Base-by-base conservation (phyloP, 2,888 invertebrate species). In the Sarcophaga variegata region DNA sequence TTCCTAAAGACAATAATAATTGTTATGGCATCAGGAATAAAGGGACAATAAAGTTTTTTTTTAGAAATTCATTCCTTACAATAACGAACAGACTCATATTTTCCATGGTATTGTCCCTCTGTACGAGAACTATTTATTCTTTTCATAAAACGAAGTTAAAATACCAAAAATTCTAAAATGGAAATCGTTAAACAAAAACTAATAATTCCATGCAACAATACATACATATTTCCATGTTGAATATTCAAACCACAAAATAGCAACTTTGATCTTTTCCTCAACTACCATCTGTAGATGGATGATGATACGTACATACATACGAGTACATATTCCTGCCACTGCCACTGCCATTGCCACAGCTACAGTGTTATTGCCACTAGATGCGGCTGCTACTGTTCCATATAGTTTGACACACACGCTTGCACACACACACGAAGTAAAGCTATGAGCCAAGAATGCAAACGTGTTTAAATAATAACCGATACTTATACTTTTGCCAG, bases 191-290 rank as follows among this genome's bases (percentile, higher is more conserved):
- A 67, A n/a, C 27, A 75, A 75, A 71, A 79, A 82, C 83, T 80
- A 79, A 86, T 83, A 83, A 77, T 80, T 86, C 67, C 79, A 49
- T 81, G 67, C 62, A 78, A 84, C 62, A 78, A 87, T 87, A 22
- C 22, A 22, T 22, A 22, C 22, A 22, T 22, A 87, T 83, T 87
- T 84, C 71, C 37, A 37, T 78, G 78, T 84, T 84, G 81, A 83
- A 87, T 84, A 87, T 87, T 83, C 84, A 60, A 84, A 87, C 86
- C 84, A 81, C 86, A 84, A 84, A 87, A 87, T 87, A 87, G 81
- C 81, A 87, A 81, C 86, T 87, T 87, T 87, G 86, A 87, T 87
- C 86, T 87, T 87, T 81, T 81, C 74, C 62, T 37, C 54, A 54
- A 4, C 12, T 54, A 54, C 54, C 67, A 54, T 66, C 25, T 54